These are phyloP conservation scores for Homarus americanus DNA, from an alignment of 1,140 invertebrate species.

Conservation along the genomic window DNA sequence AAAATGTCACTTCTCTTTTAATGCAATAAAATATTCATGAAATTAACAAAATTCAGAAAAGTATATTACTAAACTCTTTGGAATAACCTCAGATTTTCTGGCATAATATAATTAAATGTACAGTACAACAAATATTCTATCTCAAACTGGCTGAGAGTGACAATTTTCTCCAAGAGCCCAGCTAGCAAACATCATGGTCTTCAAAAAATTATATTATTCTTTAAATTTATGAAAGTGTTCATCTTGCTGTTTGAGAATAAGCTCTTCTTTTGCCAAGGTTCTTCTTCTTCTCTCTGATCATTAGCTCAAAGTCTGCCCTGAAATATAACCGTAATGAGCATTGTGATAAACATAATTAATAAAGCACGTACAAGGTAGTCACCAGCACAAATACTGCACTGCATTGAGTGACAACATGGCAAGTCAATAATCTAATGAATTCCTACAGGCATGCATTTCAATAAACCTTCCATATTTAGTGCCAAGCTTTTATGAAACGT, in stretches of 20 bases:
- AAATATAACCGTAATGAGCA: constrained; percentile 6
- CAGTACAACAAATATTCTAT: no score
- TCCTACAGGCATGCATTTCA: no score
- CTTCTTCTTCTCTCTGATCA: constrained; percentile 71
- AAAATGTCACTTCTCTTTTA: neutral
- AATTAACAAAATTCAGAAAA: no score
- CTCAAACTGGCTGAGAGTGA: no score
- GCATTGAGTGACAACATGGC: neutral
- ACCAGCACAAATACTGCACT: neutral
- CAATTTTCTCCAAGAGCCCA: no score
- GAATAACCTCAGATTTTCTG: no score
- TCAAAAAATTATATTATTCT: neutral
- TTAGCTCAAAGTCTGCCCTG: constrained; percentile 73
- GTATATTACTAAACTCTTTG: no score
- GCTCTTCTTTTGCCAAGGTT: constrained; percentile 26
- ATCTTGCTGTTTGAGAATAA: constrained; percentile 11
- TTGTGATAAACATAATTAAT: neutral
- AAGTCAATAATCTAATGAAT: neutral
- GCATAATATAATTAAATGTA: no score
- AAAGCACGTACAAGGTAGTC: neutral
- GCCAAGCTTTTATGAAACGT: no score
- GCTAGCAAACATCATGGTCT: neutral
- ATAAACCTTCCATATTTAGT: no score
- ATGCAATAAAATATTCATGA: no score
- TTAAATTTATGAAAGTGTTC: neutral